Evolutionary conservation across 1,140 invertebrate species (phyloP).

Genomic region (Caenorhabditis remanei): DNA sequence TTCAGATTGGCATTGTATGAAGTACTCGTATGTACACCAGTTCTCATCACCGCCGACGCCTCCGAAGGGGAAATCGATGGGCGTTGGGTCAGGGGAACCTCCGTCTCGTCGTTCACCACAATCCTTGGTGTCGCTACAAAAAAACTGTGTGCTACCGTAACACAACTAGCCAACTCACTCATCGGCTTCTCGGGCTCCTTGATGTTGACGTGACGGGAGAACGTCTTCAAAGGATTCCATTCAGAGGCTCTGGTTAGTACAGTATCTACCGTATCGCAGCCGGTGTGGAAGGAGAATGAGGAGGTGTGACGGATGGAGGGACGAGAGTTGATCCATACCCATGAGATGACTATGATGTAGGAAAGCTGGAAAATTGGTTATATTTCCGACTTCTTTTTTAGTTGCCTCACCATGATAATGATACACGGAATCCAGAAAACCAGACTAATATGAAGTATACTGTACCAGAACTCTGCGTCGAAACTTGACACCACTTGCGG

Average conservation of each 20-base stretch:
- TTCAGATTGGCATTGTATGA: slow-evolving; percentile 63
- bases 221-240: slow-evolving; percentile 58
- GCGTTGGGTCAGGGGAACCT: slow-evolving; percentile 35
- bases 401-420: slow-evolving; percentile 70
- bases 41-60: slow-evolving; percentile 57
- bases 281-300: slow-evolving; percentile 60
- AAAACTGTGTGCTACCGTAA: neutral
- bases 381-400: no score
- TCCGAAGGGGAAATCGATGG: slow-evolving; percentile 59
- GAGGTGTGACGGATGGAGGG: slow-evolving; percentile 67
- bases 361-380: slow-evolving; percentile 68
- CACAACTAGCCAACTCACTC: neutral
- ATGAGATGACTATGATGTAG: slow-evolving; percentile 75
- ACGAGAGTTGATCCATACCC: slow-evolving; percentile 75
- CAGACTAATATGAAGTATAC: slow-evolving; percentile 72
- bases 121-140: slow-evolving; percentile 44
- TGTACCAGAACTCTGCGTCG: slow-evolving; percentile 71
- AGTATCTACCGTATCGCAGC: slow-evolving; percentile 70
- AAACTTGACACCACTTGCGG: slow-evolving; percentile 55
- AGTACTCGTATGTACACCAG: slow-evolving; percentile 41
- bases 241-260: slow-evolving; percentile 59
- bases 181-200: slow-evolving; percentile 42
- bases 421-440: slow-evolving; percentile 75
- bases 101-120: slow-evolving; percentile 51
- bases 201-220: slow-evolving; percentile 54